Evolutionary conservation across 2,113 vertebrate species (phyloP).

Genomic region (Phrynosoma platyrhinos): DNA sequence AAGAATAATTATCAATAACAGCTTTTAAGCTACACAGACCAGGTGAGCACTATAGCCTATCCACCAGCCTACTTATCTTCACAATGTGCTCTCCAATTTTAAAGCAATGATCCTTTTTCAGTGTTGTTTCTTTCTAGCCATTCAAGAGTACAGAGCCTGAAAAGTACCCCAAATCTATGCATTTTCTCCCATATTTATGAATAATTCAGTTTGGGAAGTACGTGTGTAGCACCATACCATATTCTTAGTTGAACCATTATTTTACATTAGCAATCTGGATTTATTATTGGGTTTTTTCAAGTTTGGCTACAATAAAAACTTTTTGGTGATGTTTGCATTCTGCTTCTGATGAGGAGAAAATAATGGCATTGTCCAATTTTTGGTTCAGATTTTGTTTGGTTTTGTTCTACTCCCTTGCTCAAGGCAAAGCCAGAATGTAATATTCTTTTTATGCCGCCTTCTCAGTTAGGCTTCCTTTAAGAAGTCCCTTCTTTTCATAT

Average conservation of each 20-base stretch:
- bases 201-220: background rate
- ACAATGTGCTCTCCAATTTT: background rate
- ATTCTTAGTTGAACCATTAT: background rate
- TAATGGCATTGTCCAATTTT: background rate
- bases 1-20: background rate
- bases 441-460: background rate
- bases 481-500: background rate
- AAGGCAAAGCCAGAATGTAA: background rate
- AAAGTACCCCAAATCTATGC: background rate
- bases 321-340: background rate
- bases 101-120: background rate
- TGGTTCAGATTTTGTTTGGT: background rate
- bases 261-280: background rate
- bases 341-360: background rate
- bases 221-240: background rate
- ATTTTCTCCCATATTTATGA: background rate
- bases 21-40: background rate
- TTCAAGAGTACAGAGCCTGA: background rate
- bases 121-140: too few relatives aligned
- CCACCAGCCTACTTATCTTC: background rate
- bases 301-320: background rate
- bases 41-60: background rate
- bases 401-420: background rate
- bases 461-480: background rate
- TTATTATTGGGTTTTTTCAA: background rate